Percentiles rank a stretch among this genome's conserved stretches.
Conservation (phyloP, 2,888 invertebrate genomes). For the Drosophila borborema region DNA sequence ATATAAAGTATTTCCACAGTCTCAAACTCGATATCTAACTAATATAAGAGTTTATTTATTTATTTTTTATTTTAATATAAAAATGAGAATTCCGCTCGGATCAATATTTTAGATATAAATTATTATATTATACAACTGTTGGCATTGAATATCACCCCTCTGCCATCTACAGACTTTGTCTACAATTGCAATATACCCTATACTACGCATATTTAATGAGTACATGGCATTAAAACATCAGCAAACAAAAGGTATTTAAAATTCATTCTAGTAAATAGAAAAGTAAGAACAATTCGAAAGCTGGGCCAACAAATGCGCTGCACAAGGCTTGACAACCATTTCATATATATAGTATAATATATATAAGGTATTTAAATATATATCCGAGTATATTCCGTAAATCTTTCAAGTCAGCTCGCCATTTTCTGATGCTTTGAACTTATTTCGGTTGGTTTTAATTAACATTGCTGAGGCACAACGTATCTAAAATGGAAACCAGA, state of each 20-base stretch:
- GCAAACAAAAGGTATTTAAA: constrained; percentile 25
- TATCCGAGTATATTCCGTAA: neutral
- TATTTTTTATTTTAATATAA: no score
- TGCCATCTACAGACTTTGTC: neutral
- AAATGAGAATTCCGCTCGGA: no score
- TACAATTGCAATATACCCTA: neutral
- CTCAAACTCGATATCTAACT: no score
- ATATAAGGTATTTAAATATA: neutral
- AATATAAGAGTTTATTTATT: no score
- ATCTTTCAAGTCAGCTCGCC: neutral
- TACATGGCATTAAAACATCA: constrained; percentile 4
- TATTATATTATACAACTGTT: neutral
- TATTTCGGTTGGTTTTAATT: constrained; percentile 38
- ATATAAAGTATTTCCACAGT: no score
- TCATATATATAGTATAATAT: neutral
- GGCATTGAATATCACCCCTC: neutral
- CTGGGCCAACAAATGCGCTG: neutral
- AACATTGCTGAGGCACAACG: constrained; percentile 18
- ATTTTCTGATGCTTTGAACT: neutral
- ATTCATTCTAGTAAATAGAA: constrained; percentile 46
- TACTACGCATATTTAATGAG: neutral
- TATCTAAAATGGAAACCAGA: constrained; percentile 6
- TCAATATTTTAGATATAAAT: neutral
- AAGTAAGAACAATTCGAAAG: constrained; percentile 24
- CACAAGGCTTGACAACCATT: neutral